phyloP scores from a whole-genome alignment of 1,140 invertebrate genomes.

The Xylocopa sonorina region DNA sequence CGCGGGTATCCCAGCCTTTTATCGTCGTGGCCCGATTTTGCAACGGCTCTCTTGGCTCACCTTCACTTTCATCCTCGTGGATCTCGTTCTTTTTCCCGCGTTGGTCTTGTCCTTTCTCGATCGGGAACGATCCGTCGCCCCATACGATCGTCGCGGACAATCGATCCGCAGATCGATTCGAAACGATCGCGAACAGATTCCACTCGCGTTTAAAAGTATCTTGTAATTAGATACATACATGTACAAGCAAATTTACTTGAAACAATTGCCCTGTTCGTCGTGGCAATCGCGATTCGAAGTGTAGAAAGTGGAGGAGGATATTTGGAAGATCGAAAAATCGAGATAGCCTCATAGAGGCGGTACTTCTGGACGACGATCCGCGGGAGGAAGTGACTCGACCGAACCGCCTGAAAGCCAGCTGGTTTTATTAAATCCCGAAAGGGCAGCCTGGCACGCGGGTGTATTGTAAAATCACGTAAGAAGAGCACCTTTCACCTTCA shows the following conservation, averaged over 20 bases:
- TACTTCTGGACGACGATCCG: slow-evolving; percentile 5
- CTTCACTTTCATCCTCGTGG: slow-evolving; percentile 64
- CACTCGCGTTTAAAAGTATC: too few species aligned
- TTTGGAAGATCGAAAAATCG: background rate
- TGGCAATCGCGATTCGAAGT: too few species aligned
- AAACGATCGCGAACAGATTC: too few species aligned
- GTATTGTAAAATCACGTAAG: slow-evolving; percentile 77
- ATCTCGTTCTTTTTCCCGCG: slow-evolving; percentile 42
- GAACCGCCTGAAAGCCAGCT: slow-evolving; percentile 9
- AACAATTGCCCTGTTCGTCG: too few species aligned
- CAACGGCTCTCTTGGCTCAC: slow-evolving; percentile 55
- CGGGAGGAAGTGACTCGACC: slow-evolving; percentile 57
- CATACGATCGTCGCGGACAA: too few species aligned
- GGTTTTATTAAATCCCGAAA: slow-evolving; percentile 69
- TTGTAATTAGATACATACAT: too few species aligned
- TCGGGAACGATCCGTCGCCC: too few species aligned
- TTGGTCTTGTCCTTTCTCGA: slow-evolving; percentile 24
- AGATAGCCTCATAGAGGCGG: background rate
- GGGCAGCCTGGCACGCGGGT: slow-evolving; percentile 70
- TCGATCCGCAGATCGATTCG: too few species aligned
- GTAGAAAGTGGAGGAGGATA: too few species aligned
- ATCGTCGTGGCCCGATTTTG: slow-evolving; percentile 47
- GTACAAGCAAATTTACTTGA: too few species aligned
- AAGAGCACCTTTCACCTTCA: slow-evolving; percentile 77
- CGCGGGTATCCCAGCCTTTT: slow-evolving; percentile 56